Conservation (phyloP, 2,113 vertebrate species). For the Pteropus alecto region DNA sequence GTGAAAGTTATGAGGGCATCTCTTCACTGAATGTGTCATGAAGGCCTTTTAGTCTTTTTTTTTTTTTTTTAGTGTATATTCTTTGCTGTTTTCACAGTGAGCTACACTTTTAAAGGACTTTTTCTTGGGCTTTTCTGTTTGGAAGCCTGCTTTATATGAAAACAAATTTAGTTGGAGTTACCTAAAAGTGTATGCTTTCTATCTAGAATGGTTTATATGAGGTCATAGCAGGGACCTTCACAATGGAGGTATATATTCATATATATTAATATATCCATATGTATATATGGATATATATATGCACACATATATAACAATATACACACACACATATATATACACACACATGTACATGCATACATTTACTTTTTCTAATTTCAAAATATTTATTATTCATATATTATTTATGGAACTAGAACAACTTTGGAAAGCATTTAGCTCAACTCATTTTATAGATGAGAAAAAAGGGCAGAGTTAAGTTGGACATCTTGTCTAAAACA, state of each 20-base stretch:
- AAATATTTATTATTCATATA: background rate
- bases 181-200: background rate
- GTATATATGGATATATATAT: background rate
- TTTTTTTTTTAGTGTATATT: constrained; percentile 22
- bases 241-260: background rate
- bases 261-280: background rate
- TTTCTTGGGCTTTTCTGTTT: background rate
- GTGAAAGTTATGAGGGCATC: constrained; percentile 49
- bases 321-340: background rate
- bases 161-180: background rate
- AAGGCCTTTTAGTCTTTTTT: constrained; percentile 25
- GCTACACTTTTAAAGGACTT: constrained; percentile 25
- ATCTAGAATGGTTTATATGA: background rate
- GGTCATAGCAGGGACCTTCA: background rate
- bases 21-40: constrained; percentile 36
- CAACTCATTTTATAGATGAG: background rate
- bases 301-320: background rate
- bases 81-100: constrained; percentile 39
- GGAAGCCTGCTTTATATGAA: constrained; percentile 11
- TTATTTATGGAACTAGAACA: background rate
- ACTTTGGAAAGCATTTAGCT: background rate
- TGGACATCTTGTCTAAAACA: background rate
- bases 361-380: background rate
- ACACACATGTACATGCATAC: background rate
- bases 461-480: background rate